Percentiles rank a stretch among this genome's conserved stretches.
Evolutionary conservation across 2,797 vertebrate species (phyloP).

Genomic region (Betta splendens): DNA sequence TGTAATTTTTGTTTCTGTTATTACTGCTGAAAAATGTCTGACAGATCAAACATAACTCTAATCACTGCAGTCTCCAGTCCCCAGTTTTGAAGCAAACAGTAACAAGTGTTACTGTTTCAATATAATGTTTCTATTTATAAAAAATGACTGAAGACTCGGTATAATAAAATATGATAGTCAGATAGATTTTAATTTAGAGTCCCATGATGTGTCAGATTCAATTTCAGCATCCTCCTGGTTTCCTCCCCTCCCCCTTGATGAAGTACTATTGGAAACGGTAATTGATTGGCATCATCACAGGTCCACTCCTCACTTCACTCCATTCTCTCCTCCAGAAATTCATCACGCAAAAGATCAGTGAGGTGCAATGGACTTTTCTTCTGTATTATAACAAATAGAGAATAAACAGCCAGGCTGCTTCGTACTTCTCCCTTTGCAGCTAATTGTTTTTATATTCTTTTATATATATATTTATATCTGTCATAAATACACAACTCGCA

Average conservation of each 20-base stretch:
- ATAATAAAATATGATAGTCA: constrained; percentile 5
- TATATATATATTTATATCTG: constrained; percentile 19
- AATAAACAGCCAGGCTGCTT: constrained; percentile 51
- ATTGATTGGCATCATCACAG: constrained; percentile 60
- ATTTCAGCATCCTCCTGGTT: constrained; percentile 20
- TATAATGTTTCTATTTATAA: background rate
- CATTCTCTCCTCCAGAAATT: constrained; percentile 48
- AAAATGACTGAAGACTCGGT: background rate
- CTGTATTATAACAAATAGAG: constrained; percentile 47
- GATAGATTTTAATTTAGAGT: constrained; percentile 13
- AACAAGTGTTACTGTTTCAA: background rate
- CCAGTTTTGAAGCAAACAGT: constrained; percentile 3
- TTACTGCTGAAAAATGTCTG: background rate
- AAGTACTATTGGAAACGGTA: constrained; percentile 45
- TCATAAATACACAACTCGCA: constrained; percentile 41
- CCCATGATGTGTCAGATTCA: constrained; percentile 32
- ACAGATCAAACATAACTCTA: constrained; percentile 3
- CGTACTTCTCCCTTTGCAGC: constrained; percentile 24
- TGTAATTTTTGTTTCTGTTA: constrained; percentile 8
- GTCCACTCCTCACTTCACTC: constrained; percentile 37
- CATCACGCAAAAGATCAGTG: constrained; percentile 53
- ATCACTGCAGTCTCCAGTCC: constrained; percentile 1
- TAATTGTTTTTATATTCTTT: constrained; percentile 62
- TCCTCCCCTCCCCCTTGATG: constrained; percentile 34
- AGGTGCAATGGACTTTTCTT: constrained; percentile 49